phyloP scores from a whole-genome alignment of 1,140 invertebrate genomes.

The Agraylea sexmaculata region DNA sequence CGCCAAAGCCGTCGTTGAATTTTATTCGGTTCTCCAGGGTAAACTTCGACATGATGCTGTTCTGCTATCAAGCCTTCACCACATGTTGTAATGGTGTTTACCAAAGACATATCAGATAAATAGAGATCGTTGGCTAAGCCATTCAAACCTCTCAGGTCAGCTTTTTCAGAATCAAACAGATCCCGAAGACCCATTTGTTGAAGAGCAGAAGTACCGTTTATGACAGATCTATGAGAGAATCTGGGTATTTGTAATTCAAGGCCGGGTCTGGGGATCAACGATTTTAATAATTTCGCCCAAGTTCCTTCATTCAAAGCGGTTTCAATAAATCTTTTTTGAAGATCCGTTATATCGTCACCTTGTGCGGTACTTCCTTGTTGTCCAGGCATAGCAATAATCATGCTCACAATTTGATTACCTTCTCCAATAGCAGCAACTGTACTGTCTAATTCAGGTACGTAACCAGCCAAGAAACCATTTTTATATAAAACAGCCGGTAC shows the following conservation, averaged over 20 bases:
- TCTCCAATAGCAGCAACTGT: constrained; percentile 63
- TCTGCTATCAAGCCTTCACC: constrained; percentile 59
- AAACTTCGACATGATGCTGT: constrained; percentile 65
- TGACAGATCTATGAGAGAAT: constrained; percentile 67
- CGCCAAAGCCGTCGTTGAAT: constrained; percentile 16
- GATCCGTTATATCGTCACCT: constrained; percentile 58
- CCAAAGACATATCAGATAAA: constrained; percentile 67
- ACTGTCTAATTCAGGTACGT: constrained; percentile 68
- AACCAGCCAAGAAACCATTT: constrained; percentile 63
- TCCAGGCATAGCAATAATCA: constrained; percentile 67
- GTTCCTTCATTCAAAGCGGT: constrained; percentile 51
- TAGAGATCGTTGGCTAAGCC: constrained; percentile 60
- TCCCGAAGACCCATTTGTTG: constrained; percentile 69
- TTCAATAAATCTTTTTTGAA: constrained; percentile 56
- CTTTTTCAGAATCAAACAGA: constrained; percentile 56
- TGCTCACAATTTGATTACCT: constrained; percentile 58
- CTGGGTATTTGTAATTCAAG: constrained; percentile 71
- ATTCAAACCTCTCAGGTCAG: constrained; percentile 68
- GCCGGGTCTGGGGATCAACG: constrained; percentile 56
- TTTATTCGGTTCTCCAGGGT: constrained; percentile 49
- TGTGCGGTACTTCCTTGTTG: constrained; percentile 62
- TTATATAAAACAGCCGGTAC: constrained; percentile 70
- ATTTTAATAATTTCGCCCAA: constrained; percentile 60
- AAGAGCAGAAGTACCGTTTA: constrained; percentile 64
- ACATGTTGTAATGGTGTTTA: constrained; percentile 66